A percentile compares a stretch with the other conserved stretches of the same genome.
phyloP scores from a whole-genome alignment of 2,888 invertebrate genomes.

The Drosophila multiciliata region DNA sequence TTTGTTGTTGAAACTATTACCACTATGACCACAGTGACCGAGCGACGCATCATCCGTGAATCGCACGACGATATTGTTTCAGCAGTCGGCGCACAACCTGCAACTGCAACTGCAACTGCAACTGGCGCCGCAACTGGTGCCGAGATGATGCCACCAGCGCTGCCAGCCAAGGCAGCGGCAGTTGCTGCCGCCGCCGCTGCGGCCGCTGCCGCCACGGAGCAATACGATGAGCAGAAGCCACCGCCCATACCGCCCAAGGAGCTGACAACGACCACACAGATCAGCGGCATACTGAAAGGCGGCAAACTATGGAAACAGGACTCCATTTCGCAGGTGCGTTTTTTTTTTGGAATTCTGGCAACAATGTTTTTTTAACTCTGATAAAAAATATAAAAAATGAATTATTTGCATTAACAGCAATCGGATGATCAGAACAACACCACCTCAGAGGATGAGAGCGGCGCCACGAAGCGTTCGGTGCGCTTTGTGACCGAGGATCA shows the following conservation, averaged over 20 bases:
- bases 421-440: constrained; percentile 84
- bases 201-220: constrained; percentile 43
- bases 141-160: constrained; percentile 56
- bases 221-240: constrained; percentile 75
- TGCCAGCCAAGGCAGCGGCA: constrained; percentile 62
- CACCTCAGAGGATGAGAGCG: constrained; percentile 86
- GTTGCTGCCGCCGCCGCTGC: constrained; percentile 48
- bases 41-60: constrained; percentile 87
- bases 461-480: constrained; percentile 87
- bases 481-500: constrained; percentile 87
- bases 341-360: background rate
- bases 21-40: constrained; percentile 88
- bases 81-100: constrained; percentile 21
- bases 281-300: constrained; percentile 91
- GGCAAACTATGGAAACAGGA: constrained; percentile 91
- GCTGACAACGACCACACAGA: constrained; percentile 86
- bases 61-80: constrained; percentile 80
- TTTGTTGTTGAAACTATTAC: constrained; percentile 88
- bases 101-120: constrained; percentile 26
- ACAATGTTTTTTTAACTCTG: background rate
- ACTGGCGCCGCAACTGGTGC: constrained; percentile 29
- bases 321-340: constrained; percentile 86
- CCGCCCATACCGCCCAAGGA: constrained; percentile 85
- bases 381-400: background rate
- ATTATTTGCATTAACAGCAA: constrained; percentile 50